phyloP scores from a whole-genome alignment of 2,113 vertebrate species.

The Albula goreensis region DNA sequence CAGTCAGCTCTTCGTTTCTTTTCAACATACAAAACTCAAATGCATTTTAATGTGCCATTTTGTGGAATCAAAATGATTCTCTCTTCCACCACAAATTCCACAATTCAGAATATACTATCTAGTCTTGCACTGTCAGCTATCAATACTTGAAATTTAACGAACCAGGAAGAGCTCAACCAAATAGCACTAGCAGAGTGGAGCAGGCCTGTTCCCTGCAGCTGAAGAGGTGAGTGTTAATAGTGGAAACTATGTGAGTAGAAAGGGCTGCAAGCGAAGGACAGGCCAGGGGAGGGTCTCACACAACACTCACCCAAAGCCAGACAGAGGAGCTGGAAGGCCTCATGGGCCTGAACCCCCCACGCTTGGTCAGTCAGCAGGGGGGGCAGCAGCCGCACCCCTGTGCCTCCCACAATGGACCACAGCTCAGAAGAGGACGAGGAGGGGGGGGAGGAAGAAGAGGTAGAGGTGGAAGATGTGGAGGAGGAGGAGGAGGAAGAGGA shows the following conservation, averaged over 20 bases:
- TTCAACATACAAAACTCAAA: background rate
- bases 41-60: background rate
- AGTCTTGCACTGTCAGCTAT: constrained; percentile 3
- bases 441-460: constrained; percentile 72
- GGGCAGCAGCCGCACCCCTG: constrained; percentile 79
- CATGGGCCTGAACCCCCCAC: constrained; percentile 78
- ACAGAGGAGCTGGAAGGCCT: constrained; percentile 90
- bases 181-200: constrained; percentile 17
- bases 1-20: background rate
- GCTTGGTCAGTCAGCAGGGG: constrained; percentile 91
- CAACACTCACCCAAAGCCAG: constrained; percentile 89
- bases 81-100: background rate
- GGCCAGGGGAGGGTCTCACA: constrained; percentile 42
- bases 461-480: constrained; percentile 73
- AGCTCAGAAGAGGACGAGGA: constrained; percentile 71
- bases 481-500: constrained; percentile 74
- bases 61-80: background rate
- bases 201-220: constrained; percentile 30
- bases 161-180: constrained; percentile 17
- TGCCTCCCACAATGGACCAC: constrained; percentile 63
- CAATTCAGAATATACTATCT: constrained; percentile 14
- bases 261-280: constrained; percentile 34
- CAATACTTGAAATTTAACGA: background rate
- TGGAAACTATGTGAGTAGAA: constrained; percentile 6
- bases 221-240: constrained; percentile 35